Conservation (phyloP, 2,113 vertebrate species). For the Amphiprion ocellaris region DNA sequence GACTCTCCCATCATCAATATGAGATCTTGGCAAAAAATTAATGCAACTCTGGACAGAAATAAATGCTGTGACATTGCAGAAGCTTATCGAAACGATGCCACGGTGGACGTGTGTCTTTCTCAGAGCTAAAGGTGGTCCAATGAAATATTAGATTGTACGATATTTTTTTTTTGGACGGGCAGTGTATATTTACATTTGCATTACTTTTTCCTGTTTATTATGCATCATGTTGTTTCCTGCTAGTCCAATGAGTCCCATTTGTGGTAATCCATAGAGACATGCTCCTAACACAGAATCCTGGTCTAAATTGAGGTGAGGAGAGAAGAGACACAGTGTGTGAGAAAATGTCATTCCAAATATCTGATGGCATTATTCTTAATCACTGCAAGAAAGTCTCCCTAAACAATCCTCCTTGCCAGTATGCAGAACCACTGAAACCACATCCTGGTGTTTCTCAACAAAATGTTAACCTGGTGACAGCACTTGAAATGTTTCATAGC, state of each 20-base stretch:
- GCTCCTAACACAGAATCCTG: slow-evolving; percentile 57
- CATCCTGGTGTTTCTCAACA: slow-evolving; percentile 72
- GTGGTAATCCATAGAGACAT: slow-evolving; percentile 37
- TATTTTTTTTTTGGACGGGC: too few relatives aligned
- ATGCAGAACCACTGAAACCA: slow-evolving; percentile 47
- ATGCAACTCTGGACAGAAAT: too few relatives aligned
- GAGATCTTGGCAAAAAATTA: too few relatives aligned
- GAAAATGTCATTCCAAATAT: slow-evolving; percentile 45
- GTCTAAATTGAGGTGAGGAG: slow-evolving; percentile 67
- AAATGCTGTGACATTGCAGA: too few relatives aligned
- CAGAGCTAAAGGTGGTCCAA: too few relatives aligned
- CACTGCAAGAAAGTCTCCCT: slow-evolving; percentile 57
- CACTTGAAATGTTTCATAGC: slow-evolving; percentile 31
- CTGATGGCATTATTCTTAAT: slow-evolving; percentile 68
- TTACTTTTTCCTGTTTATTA: slow-evolving; percentile 49
- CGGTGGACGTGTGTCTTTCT: too few relatives aligned
- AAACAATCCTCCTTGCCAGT: slow-evolving; percentile 58
- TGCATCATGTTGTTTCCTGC: slow-evolving; percentile 55
- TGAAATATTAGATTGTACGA: too few relatives aligned
- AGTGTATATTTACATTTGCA: background rate
- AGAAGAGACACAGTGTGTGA: slow-evolving; percentile 60
- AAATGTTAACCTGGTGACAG: slow-evolving; percentile 65
- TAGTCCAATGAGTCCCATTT: slow-evolving; percentile 49
- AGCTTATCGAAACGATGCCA: too few relatives aligned
- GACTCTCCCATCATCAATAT: too few relatives aligned